Evolutionary conservation across 2,888 invertebrate genomes (phyloP), one percentile per base, ranked within the genome.

Genomic region (Meteorus cinctellus): DNA sequence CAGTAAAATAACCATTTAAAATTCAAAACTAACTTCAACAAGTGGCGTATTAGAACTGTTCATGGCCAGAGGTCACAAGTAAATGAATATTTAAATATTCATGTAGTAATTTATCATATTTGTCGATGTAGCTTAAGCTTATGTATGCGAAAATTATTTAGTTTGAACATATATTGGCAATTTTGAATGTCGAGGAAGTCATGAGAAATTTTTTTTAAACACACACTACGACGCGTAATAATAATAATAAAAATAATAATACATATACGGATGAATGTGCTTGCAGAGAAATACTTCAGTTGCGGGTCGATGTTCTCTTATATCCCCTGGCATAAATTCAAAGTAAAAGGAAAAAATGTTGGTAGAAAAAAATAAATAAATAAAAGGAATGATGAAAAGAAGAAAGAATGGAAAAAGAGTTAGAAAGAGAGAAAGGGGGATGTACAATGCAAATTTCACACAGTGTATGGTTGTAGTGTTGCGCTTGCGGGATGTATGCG

Each of bases 381-480:
- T n/a, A n/a, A 24, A 24, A 24, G 55, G 19, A 55, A 55, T 19
- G 8, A 55, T n/a, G 55, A 8, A 19, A 8, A 24, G n/a, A 24
- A 24, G 19, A 55, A 55, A 55, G 8, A 19, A 19, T 4, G 19
- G 19, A 10, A 55, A 24, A 8, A 19, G 19, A 55, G 19, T 55
- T 5, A 19, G 19, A 55, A 34, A 55, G 51, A 36, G 51, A 36
- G 34, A 55, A 51, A 60, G 62, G 27, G 48, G 65, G 59, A 66
- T 75, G 75, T 66, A 75, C 75, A 75, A 75, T 71, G 75, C 45
- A 75, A 75, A 75, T 72, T 75, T 75, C 29, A 60, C 24, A 55
- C 16, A 74, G 31, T 24, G 14, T 19, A 27, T 19, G 16, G 72
- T 48, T n/a, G 16, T 55, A 63, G 24, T 51, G 68, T 55, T 59